These are phyloP conservation scores for Babyrousa celebensis DNA, from an alignment of 2,797 vertebrate genomes.

Conservation along the genomic window DNA sequence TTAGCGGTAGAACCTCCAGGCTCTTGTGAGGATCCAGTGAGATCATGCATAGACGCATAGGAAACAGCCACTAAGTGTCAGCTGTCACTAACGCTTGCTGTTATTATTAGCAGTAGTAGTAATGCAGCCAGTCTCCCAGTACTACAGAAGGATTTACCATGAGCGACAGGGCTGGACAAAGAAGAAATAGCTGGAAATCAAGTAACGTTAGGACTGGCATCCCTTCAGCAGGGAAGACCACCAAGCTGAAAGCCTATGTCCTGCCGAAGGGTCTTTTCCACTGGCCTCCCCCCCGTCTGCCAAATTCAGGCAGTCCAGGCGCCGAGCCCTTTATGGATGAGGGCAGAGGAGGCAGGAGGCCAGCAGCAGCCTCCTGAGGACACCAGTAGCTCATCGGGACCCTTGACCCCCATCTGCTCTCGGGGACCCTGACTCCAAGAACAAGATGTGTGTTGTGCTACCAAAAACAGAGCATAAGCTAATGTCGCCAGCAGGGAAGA, in stretches of 20 bases:
- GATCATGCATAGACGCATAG: fast-evolving
- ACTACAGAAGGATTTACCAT: slow-evolving; percentile 48
- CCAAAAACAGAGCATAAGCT: slow-evolving; percentile 23
- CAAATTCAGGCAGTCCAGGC: too few relatives aligned
- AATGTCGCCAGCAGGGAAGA: slow-evolving; percentile 62
- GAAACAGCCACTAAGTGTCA: background rate
- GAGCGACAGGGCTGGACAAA: background rate
- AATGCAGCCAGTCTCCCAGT: background rate
- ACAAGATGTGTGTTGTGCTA: background rate
- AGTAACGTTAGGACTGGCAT: background rate
- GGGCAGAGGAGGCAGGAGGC: background rate
- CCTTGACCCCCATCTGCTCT: background rate
- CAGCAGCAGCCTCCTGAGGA: fast-evolving
- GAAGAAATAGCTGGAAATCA: slow-evolving; percentile 1
- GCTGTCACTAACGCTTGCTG: background rate
- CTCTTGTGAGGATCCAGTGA: background rate
- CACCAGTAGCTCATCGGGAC: fast-evolving
- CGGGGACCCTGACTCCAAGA: background rate
- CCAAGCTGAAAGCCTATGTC: fast-evolving
- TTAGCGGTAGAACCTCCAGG: background rate
- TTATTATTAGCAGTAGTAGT: background rate
- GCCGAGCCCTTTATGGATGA: fast-evolving
- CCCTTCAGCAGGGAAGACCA: background rate
- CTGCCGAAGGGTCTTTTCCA: background rate
- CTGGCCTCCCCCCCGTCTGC: background rate